phyloP scores from a whole-genome alignment of 2,888 invertebrate species.

The Netelia inedita region DNA sequence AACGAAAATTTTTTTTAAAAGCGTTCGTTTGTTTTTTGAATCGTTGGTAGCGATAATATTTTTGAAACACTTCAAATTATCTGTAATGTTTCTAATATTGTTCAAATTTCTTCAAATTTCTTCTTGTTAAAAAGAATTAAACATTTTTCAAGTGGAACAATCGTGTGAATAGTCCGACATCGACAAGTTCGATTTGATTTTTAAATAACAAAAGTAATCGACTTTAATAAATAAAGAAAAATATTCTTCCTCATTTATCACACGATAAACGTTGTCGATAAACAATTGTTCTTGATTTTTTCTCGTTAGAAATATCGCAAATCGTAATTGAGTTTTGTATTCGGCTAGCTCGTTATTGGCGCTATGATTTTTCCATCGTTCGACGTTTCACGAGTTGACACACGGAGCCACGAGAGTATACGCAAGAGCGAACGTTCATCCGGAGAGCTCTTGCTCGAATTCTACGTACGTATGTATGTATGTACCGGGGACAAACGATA shows the following conservation, averaged over 20 bases:
- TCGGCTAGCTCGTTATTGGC: conserved; percentile 4
- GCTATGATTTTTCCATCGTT: conserved; percentile 30
- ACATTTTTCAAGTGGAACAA: neutral
- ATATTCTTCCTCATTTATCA: neutral
- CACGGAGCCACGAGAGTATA: conserved; percentile 6
- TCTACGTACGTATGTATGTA: conserved; percentile 16
- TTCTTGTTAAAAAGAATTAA: neutral
- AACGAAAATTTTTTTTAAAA: too few relatives aligned
- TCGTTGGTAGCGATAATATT: too few relatives aligned
- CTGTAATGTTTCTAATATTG: too few relatives aligned
- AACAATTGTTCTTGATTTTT: neutral
- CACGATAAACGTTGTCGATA: neutral
- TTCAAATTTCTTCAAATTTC: too few relatives aligned
- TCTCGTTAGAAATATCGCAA: neutral
- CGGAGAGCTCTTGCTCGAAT: neutral
- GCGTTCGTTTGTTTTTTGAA: too few relatives aligned
- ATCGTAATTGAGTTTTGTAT: neutral
- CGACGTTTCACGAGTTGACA: conserved; percentile 32
- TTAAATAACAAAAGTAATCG: neutral
- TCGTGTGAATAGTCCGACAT: neutral
- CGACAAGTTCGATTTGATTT: neutral
- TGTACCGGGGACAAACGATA: conserved; percentile 70
- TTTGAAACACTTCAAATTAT: too few relatives aligned
- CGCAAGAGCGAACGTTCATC: neutral
- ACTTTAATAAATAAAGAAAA: neutral